phyloP scores from a whole-genome alignment of 2,888 invertebrate species.

The Mythimna lalbum region DNA sequence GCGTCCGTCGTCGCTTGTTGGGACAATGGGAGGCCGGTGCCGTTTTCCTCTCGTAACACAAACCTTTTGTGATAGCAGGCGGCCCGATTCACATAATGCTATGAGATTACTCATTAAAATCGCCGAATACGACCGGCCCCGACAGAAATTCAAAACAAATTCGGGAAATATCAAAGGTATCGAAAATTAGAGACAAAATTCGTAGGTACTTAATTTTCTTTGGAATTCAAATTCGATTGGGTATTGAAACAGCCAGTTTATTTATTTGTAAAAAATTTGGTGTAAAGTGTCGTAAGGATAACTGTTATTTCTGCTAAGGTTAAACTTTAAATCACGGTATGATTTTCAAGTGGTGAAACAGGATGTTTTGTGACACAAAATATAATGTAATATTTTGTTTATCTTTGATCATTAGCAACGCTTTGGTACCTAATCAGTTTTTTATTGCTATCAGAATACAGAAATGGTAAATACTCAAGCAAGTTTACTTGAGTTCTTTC shows the following conservation, averaged over 20 bases:
- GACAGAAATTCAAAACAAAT: constrained; percentile 47
- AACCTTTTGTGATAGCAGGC: constrained; percentile 75
- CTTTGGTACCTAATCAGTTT: background rate
- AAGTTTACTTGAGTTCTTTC: background rate
- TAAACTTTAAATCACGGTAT: too few relatives aligned
- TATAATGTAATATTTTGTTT: background rate
- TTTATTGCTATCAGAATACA: background rate
- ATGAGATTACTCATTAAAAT: constrained; percentile 78
- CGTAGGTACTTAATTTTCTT: constrained; percentile 26
- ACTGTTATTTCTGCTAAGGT: too few relatives aligned
- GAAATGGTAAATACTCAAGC: background rate
- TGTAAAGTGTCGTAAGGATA: too few relatives aligned
- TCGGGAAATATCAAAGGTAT: constrained; percentile 45
- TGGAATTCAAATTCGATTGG: constrained; percentile 33
- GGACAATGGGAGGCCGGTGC: constrained; percentile 74
- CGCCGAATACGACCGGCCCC: constrained; percentile 45
- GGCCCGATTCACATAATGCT: constrained; percentile 69
- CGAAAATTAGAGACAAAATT: constrained; percentile 27
- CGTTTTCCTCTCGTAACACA: constrained; percentile 72
- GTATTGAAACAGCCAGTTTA: background rate
- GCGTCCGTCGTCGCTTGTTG: constrained; percentile 61
- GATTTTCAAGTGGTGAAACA: background rate
- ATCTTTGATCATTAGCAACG: background rate
- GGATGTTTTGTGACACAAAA: background rate
- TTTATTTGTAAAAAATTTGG: too few relatives aligned